These are phyloP conservation scores for Philopotamus ludificatus DNA, from an alignment of 1,140 invertebrate species.

Conservation along the genomic window DNA sequence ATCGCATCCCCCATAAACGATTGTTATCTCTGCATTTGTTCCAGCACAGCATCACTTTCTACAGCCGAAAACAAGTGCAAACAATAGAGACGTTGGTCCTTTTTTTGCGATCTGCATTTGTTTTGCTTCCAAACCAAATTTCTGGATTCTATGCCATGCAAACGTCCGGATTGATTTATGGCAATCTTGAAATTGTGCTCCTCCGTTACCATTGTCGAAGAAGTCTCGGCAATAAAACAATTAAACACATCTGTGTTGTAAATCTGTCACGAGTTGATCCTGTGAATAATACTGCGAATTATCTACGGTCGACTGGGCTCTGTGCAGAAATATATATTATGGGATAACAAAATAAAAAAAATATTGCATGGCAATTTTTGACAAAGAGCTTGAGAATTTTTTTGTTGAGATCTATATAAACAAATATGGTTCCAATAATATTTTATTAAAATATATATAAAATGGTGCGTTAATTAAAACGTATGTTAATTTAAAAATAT, in stretches of 20 bases:
- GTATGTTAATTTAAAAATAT: too few relatives aligned
- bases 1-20: too few relatives aligned
- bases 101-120: neutral
- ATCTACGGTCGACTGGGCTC: slow-evolving; percentile 13
- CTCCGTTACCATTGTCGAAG: neutral
- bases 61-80: neutral
- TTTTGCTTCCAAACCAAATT: neutral
- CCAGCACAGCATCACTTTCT: neutral
- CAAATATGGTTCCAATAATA: too few relatives aligned
- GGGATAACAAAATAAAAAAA: too few relatives aligned
- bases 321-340: neutral
- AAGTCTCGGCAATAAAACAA: slow-evolving; percentile 14
- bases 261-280: slow-evolving; percentile 9
- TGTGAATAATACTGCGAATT: slow-evolving; percentile 13
- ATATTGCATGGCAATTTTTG: too few relatives aligned
- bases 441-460: too few relatives aligned
- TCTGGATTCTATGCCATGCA: neutral
- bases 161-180: neutral
- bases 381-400: too few relatives aligned
- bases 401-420: too few relatives aligned
- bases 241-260: neutral
- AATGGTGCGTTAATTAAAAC: too few relatives aligned
- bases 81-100: neutral
- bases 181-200: neutral
- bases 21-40: too few relatives aligned